Conservation (phyloP, 2,113 vertebrate species). For the Cebus imitator region DNA sequence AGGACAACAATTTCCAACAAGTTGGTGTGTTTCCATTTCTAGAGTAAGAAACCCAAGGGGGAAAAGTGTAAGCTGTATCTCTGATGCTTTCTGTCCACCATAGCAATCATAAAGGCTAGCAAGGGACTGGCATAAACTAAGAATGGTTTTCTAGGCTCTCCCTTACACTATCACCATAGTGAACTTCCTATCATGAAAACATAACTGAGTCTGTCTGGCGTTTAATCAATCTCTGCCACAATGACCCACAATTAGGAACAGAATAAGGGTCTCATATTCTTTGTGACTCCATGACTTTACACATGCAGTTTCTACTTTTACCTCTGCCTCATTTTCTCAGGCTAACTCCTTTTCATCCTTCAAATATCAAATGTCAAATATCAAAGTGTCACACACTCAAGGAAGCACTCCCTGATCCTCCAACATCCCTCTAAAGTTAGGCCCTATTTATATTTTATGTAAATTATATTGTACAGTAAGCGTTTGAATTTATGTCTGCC, state of each 20-base stretch:
- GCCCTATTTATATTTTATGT: not conserved
- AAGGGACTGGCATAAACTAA: not conserved
- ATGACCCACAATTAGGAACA: not conserved
- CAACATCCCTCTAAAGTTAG: not conserved
- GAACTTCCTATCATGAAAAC: not conserved
- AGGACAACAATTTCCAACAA: not conserved
- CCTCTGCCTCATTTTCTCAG: not conserved
- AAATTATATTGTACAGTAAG: not conserved
- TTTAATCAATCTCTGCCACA: constrained; percentile 20
- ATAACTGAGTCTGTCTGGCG: not conserved
- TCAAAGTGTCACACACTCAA: not conserved
- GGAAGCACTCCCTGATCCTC: not conserved
- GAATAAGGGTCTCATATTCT: not conserved
- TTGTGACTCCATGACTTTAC: not conserved
- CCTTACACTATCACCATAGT: not conserved
- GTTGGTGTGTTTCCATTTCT: not conserved
- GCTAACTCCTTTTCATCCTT: not conserved
- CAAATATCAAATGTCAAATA: not conserved
- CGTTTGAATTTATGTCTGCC: not conserved
- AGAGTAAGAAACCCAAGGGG: not conserved
- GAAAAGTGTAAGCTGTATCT: not conserved
- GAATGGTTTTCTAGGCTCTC: not conserved
- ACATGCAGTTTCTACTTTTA: not conserved
- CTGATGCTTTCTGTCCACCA: not conserved
- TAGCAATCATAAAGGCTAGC: not conserved